These are phyloP conservation scores for Corvus hawaiiensis DNA, from an alignment of 2,113 vertebrate species.

Conservation along the genomic window DNA sequence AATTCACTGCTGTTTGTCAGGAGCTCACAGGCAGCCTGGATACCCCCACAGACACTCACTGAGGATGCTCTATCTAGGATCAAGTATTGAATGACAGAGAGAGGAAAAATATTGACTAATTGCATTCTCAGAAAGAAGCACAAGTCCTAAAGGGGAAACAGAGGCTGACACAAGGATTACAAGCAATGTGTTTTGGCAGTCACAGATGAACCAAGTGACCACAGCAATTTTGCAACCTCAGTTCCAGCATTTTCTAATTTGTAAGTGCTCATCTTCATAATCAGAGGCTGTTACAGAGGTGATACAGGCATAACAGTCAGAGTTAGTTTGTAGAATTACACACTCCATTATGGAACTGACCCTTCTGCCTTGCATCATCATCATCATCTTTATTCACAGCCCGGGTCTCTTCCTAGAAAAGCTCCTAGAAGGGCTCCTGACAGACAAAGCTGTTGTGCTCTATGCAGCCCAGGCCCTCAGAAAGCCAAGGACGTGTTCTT, in stretches of 20 bases:
- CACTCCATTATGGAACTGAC: neutral
- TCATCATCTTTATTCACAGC: neutral
- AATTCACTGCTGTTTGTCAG: neutral
- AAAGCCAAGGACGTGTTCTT: neutral
- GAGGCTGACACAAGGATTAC: neutral
- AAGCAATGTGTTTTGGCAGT: neutral
- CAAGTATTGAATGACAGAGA: neutral
- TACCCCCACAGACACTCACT: neutral
- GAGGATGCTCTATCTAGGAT: neutral
- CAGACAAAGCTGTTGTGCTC: neutral
- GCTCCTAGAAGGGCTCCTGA: neutral
- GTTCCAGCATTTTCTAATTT: neutral
- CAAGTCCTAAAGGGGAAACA: neutral
- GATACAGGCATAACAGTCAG: neutral
- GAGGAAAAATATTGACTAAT: neutral
- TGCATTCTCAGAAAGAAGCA: neutral
- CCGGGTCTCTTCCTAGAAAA: neutral
- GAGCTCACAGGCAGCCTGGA: neutral
- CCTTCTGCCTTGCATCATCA: neutral
- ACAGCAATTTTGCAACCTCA: neutral
- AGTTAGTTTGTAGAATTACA: neutral
- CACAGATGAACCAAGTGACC: neutral
- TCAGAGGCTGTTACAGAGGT: neutral
- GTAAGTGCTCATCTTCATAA: neutral
- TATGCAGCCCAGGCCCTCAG: neutral